phyloP scores from a whole-genome alignment of 2,113 vertebrate genomes.

The Scalopus aquaticus region DNA sequence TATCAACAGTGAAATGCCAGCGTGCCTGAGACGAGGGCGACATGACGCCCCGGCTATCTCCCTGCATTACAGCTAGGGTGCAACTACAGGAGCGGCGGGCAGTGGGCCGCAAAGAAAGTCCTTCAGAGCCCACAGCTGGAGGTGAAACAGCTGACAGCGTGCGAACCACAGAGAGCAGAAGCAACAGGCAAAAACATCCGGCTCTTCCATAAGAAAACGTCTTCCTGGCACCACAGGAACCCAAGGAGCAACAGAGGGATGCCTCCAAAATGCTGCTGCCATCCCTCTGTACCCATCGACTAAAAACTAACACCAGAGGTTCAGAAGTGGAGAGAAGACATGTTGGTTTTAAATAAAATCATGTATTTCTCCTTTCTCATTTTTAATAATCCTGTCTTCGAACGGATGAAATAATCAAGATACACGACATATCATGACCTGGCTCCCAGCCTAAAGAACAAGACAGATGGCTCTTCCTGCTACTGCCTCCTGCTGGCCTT shows the following conservation, averaged over 20 bases:
- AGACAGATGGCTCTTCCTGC: not conserved
- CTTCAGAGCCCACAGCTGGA: too few species aligned
- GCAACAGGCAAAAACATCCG: not conserved
- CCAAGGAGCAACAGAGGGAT: not conserved
- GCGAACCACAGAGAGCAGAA: not conserved
- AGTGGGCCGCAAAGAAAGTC: not conserved
- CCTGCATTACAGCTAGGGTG: not conserved
- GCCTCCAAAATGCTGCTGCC: not conserved
- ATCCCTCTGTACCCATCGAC: not conserved
- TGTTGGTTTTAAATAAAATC: not conserved
- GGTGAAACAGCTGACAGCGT: accelerated
- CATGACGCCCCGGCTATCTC: not conserved
- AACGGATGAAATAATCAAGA: not conserved
- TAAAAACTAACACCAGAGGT: not conserved
- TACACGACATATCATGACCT: not conserved
- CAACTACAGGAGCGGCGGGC: not conserved
- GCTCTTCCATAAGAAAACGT: not conserved
- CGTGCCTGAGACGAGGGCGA: not conserved
- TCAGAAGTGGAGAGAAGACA: not conserved
- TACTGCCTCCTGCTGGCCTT: not conserved
- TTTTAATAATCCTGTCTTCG: not conserved
- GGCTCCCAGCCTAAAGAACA: not conserved
- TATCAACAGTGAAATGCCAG: not conserved
- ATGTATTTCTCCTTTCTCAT: not conserved
- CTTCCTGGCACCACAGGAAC: not conserved